A percentile compares a stretch with the other conserved stretches of the same genome.
Conservation (phyloP, 35 echinoderm and acorn worm species). For the Ptychodera flava region DNA sequence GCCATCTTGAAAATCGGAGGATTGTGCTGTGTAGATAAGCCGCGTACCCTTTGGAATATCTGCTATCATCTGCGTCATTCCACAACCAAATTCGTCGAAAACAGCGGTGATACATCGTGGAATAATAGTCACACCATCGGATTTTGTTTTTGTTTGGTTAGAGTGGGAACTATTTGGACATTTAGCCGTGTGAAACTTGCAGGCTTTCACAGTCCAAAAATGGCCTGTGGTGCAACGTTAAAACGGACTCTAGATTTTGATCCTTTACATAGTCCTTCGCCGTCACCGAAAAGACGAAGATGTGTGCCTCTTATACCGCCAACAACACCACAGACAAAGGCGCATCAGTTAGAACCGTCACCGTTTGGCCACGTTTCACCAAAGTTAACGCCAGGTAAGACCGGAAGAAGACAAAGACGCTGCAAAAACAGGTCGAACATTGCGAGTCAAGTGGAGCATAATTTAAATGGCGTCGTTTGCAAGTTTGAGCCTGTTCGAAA, state of each 20-base stretch:
- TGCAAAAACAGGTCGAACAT: background rate
- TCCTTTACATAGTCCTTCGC: slow-evolving; percentile 86
- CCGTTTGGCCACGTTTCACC: slow-evolving; percentile 83
- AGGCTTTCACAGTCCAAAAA: slow-evolving; percentile 22
- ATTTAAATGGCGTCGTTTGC: background rate
- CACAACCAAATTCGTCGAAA: background rate
- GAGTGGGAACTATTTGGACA: background rate
- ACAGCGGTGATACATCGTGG: background rate
- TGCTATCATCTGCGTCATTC: background rate
- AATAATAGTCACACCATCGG: background rate
- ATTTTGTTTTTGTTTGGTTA: background rate
- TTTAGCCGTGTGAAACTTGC: background rate
- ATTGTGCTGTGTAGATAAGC: background rate
- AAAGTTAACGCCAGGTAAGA: slow-evolving; percentile 88
- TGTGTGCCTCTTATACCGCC: slow-evolving; percentile 79
- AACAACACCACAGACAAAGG: slow-evolving; percentile 57
- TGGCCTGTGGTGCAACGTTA: slow-evolving; percentile 95
- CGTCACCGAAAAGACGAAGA: slow-evolving; percentile 94
- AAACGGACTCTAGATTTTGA: slow-evolving; percentile 99
- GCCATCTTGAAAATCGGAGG: background rate
- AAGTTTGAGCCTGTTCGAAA: background rate
- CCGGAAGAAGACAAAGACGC: background rate
- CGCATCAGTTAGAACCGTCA: slow-evolving; percentile 72
- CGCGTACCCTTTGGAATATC: background rate
- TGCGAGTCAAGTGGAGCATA: background rate